Evolutionary conservation across 2,888 invertebrate genomes (phyloP), one percentile per base, ranked within the genome.

Genomic region (Cryptus armator): DNA sequence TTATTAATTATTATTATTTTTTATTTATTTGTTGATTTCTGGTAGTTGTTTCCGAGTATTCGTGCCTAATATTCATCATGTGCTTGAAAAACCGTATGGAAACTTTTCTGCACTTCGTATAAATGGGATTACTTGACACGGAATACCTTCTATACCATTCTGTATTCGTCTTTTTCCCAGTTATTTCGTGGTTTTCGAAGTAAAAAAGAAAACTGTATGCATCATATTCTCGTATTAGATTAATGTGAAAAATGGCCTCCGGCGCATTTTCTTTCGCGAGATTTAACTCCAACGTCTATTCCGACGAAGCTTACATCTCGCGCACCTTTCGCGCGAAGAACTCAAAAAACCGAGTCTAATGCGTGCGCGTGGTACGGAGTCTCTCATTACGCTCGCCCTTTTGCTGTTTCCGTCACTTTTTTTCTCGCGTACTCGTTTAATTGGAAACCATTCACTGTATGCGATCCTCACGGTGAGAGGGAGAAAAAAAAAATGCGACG

Each of bases 171-270:
- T 10, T 29, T 59, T 12, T 29, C 24, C 1, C 4, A 0, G 59
- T 53, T 53, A 2, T 16, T 4, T 16, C 37, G 12, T 24, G 48
- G 16, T 37, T 37, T 7, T 37, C 37, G 16, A 29, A 24, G n/a
- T 1, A 16, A 44, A 67, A 56, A 77, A 77, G 44, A 53, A 68
- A 68, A 29, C 16, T 24, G 0, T 51, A 14, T 4, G 19, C 64
- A 53, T 29, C 59, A 14, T 53, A 71, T 44, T 32, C 64, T 43
- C 59, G 78, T 72, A 88, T 89, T 89, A 88, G 86, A 89, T 88
- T 87, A 85, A 85, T 81, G 81, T 64, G 24, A 62, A 32, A 32
- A 32, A 53, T 44, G 66, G 62, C 74, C 71, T 62, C 76, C 19
- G 81, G 48, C 86, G 81, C 81, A 84, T 82, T 84, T 87, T 80